Evolutionary conservation across 2,113 vertebrate genomes (phyloP), one percentile per base, ranked within the genome.

Genomic region (Stegostoma tigrinum): DNA sequence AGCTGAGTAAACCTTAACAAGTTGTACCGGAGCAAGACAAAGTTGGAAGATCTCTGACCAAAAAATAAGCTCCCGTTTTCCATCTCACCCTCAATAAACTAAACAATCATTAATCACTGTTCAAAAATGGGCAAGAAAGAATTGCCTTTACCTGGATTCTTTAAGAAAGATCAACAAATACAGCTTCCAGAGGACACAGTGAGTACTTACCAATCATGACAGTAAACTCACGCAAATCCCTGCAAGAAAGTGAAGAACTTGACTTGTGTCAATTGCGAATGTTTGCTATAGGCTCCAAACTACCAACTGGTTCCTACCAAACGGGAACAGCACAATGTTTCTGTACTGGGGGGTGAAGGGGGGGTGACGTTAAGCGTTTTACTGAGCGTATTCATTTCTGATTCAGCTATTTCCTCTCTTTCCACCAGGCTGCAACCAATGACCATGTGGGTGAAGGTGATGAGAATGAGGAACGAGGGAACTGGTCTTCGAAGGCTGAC

Each of bases 401-500:
- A 30, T 23, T 95, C 14, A 3, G 24, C 24, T 30, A 52, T 72
- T 75, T 19, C 68, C 93, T 48, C 45, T 95, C 23, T 38, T 17
- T 95, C 45, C 42, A 23, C 94, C 42, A 95, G 94, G 93, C 24
- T 70, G 67, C 38, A 23, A 95, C 66, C 12, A 24, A 97, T 78
- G 96, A 95, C 86, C 96, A 96, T 0, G 96, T 96, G 55, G 96
- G 91, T 3, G 95, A 67, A 52, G 96, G 70, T 0, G 97, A 98
- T 96, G 98, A 98, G 78, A 98, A 98, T 78, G 0, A 38, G 0
- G 98, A 98, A 2, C 98, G 99, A 15, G 99, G 98, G 8, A 99
- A 99, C 97, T 99, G 99, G 99, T 97, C 98, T 0, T 99, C 48
- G 95, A 99, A 99, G 96, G 97, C 75, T 0, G 99, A 99, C 85